phyloP scores from a whole-genome alignment of 2,797 vertebrate species.

The Liparis tanakae region DNA sequence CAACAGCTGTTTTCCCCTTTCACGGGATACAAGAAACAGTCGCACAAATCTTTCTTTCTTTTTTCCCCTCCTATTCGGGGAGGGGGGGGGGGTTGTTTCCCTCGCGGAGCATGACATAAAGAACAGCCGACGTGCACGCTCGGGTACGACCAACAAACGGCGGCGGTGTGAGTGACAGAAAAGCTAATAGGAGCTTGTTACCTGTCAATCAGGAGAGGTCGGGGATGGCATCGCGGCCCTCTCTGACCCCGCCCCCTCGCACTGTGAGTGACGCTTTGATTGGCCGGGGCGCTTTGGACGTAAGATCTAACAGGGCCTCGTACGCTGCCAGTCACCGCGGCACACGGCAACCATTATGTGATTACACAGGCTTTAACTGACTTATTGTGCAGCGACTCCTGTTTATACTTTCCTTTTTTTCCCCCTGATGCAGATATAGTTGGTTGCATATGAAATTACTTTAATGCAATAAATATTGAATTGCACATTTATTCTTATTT shows the following conservation, averaged over 20 bases:
- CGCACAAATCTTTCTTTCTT: constrained; percentile 22
- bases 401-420: neutral
- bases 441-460: neutral
- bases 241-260: constrained; percentile 55
- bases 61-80: neutral
- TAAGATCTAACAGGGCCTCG: constrained; percentile 69
- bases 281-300: constrained; percentile 68
- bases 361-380: neutral
- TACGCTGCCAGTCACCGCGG: constrained; percentile 63
- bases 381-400: neutral
- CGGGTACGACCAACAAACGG: constrained; percentile 41
- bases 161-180: constrained; percentile 57
- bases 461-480: neutral
- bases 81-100: neutral
- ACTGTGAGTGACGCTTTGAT: constrained; percentile 70
- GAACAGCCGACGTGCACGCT: neutral
- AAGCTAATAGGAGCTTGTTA: constrained; percentile 73
- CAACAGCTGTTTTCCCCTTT: constrained; percentile 61
- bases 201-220: constrained; percentile 66
- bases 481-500: neutral
- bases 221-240: constrained; percentile 38
- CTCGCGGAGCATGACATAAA: neutral
- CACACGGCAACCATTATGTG: neutral
- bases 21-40: constrained; percentile 29
- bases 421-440: neutral